Base-by-base conservation (phyloP, 2,113 vertebrate species). In the Eidolon helvum region DNA sequence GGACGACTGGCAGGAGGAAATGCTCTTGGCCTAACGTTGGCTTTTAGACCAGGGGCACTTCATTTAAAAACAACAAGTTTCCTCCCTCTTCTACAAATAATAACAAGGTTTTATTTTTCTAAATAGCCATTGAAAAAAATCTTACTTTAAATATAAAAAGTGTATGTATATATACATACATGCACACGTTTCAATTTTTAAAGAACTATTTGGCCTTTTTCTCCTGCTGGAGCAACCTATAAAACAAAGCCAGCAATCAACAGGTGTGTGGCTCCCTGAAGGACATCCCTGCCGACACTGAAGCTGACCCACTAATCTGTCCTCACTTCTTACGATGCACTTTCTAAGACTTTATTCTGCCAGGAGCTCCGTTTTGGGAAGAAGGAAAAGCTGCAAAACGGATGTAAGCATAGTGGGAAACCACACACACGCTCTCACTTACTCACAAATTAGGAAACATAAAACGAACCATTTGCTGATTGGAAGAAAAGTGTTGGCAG, bases 391-490 rank as follows among this genome's bases (percentile, higher is more conserved):
- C 79, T 57, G 79, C 38, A 91, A 59, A 82, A 80, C 38, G 63
- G 40, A 87, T 5, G 0, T 74, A 87, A 61, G 22, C 5, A 48
- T 5, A 80, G 77, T n/a, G 77, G 65, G 63, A 77, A 89, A 61
- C 66, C 50, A 21, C 0, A 65, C 63, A 90, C 59, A 45, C 66
- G 86, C 4, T 33, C n/a, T 57, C 40, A 48, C 75, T n/a, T 1
- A 30, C 22, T 95, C 45, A 69, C 82, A 98, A 97, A 97, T 91
- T 90, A 99, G 97, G 98, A 98, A 99, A 98, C 96, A 97, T 97
- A 95, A 97, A 98, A 99, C 99, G 98, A 99, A 99, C 99, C 99
- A 99, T 99, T 97, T 99, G 99, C 99, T 99, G 99, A 98, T 98
- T 97, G 98, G 98, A 98, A 97, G 98, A 97, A 98, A 97, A 98